Evolutionary conservation across 2,113 vertebrate genomes (phyloP), one percentile per base, ranked within the genome.

Genomic region (Mystacornis crossleyi): DNA sequence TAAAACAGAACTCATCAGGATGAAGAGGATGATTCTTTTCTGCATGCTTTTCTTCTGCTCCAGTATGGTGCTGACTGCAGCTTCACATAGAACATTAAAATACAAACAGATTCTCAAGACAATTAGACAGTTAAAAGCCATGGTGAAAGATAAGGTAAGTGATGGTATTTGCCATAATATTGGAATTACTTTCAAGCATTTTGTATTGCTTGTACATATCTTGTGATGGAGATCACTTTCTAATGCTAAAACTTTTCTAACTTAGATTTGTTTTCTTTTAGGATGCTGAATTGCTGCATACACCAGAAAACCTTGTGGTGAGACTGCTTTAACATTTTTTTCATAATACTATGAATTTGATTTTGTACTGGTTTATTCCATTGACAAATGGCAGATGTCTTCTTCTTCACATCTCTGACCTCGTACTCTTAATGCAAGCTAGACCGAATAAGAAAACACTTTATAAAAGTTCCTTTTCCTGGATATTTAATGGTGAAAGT

Each of bases 281-380:
- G 98, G 97, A 92, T 34, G 93, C 54, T 66, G 97, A 93, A 88
- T 21, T 81, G 75, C 97, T 98, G 67, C 93, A 95, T 61, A 97
- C 98, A 61, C 98, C 98, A 82, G 96, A 93, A 84, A 92, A 97
- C 83, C 60, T 94, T 26, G 42, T 18, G 98, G 98, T 98, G 95
- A 98, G 98, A 94, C 12, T 43, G 18, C 38, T 91, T 96, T 95
- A 91, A 91, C 20, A 43, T 86, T 93, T 82, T 29, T 83, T 96
- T 95, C 61, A 34, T 94, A 55, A 86, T 87, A 71, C 24, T 71
- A 87, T 66, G 23, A 67, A 51, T 45, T 53, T 73, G 60, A 81
- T 91, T 71, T 93, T 93, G 42, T 66, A 85, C 29, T 80, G 58
- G 18, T 81, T 89, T 80, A 73, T 70, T 89, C 20, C 31, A 60